These are phyloP conservation scores for Holacanthus passer DNA, from an alignment of 2,113 vertebrate genomes.

Conservation along the genomic window DNA sequence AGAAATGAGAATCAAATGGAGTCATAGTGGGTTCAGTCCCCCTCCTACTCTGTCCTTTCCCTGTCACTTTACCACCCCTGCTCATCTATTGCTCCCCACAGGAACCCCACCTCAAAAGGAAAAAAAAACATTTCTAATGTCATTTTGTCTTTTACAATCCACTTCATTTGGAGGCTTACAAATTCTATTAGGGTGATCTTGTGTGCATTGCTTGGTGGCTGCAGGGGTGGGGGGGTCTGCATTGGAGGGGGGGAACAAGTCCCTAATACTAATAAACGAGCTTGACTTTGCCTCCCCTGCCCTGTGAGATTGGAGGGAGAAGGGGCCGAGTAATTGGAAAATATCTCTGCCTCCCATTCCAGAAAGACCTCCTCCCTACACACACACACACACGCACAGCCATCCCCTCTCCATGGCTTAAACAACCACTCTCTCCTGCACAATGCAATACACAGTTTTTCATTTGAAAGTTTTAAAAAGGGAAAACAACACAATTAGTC, in stretches of 20 bases:
- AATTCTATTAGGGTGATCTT: constrained; percentile 70
- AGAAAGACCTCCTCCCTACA: constrained; percentile 41
- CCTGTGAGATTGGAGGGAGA: constrained; percentile 67
- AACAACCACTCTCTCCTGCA: constrained; percentile 9
- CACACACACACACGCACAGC: constrained; percentile 9
- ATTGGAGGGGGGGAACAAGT: constrained; percentile 57
- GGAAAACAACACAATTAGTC: constrained; percentile 31
- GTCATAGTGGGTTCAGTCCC: constrained; percentile 18
- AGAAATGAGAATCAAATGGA: constrained; percentile 58
- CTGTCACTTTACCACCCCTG: constrained; percentile 37
- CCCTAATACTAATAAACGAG: constrained; percentile 80
- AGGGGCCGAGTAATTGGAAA: constrained; percentile 82
- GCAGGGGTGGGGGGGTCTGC: constrained; percentile 39
- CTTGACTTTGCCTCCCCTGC: constrained; percentile 72
- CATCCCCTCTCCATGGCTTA: constrained; percentile 3
- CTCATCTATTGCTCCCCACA: constrained; percentile 17
- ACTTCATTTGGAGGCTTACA: constrained; percentile 68
- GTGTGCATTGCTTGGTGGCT: constrained; percentile 40
- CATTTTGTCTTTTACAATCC: constrained; percentile 65
- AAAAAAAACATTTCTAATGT: constrained; percentile 34
- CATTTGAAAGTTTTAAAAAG: constrained; percentile 1
- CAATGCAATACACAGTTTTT: constrained; percentile 47
- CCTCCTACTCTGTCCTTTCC: constrained; percentile 14
- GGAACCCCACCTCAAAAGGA: background rate
- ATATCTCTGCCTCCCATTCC: constrained; percentile 74